Base-by-base conservation (phyloP, 2,888 invertebrate species). In the Netelia fuscicornis region DNA sequence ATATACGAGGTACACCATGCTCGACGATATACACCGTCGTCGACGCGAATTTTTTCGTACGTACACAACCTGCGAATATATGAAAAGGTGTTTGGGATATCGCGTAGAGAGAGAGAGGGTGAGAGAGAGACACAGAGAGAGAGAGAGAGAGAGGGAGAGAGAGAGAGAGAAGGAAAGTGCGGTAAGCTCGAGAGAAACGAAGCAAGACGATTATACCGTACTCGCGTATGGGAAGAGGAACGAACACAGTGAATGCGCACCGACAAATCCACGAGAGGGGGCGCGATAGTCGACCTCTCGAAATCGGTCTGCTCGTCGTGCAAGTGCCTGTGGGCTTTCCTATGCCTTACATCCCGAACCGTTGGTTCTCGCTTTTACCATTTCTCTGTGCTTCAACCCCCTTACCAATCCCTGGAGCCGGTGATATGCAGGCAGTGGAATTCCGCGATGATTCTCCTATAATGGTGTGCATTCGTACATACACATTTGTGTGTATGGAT, bases 231-330 rank as follows among this genome's bases (percentile, higher is more conserved):
- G 17, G n/a, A 58, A 64, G 44, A 71, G 71, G 42, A 71, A 60
- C 68, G 70, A 37, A 67, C 13, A 70, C 68, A 85, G 75, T 79
- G 78, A 81, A 81, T 65, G 81, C 82, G 79, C 78, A 60, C 77
- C 77, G 81, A 52, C 70, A 71, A 81, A 81, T 77, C 17, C 64
- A 77, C 77, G 62, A 81, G 81, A 79, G 64, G 62, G 71, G 70
- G 52, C 48, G 78, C 77, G 83, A 81, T 75, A 85, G 81, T 86
- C 86, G 83, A 83, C 88, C 89, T 90, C 90, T 91, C 90, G 87
- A 90, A 90, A 86, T 88, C 89, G 87, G 87, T 87, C 88, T 87
- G 88, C 88, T 84, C 87, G 86, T 87, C 87, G 89, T 87, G 86
- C 89, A 87, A 89, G 88, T 90, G 85, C 86, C 83, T 74, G 74